Evolutionary conservation across 2,888 invertebrate species (phyloP).

Genomic region (Serrognathus titanus): DNA sequence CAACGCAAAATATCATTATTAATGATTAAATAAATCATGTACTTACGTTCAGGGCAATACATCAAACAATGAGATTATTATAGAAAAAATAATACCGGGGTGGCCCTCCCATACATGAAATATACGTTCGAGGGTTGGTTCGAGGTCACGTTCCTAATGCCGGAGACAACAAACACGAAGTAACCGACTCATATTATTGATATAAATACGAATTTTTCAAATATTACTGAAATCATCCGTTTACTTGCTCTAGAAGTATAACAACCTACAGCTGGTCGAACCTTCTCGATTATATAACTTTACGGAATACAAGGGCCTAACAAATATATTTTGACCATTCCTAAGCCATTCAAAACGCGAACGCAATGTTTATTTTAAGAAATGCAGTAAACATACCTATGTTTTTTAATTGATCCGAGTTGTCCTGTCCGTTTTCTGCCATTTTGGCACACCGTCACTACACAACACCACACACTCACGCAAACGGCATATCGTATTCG

Average conservation of each 20-base stretch:
- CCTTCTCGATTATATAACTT: slow-evolving; percentile 46
- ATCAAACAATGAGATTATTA: too few species aligned
- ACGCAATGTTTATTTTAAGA: slow-evolving; percentile 5
- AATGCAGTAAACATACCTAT: slow-evolving; percentile 41
- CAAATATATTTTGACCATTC: slow-evolving; percentile 6
- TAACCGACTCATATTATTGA: neutral
- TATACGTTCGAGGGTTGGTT: neutral
- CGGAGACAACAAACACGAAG: slow-evolving; percentile 1
- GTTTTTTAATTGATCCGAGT: slow-evolving; percentile 45
- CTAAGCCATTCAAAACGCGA: slow-evolving; percentile 7
- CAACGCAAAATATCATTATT: too few species aligned
- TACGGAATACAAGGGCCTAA: slow-evolving; percentile 26
- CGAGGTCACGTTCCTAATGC: slow-evolving; percentile 1
- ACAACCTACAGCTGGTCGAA: slow-evolving; percentile 45
- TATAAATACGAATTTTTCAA: slow-evolving; percentile 4
- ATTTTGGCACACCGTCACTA: slow-evolving; percentile 44
- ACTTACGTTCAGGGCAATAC: too few species aligned
- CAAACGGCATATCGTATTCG: slow-evolving; percentile 37
- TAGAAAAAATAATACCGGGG: neutral
- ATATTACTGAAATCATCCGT: neutral
- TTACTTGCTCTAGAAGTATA: slow-evolving; percentile 2
- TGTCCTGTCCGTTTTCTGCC: slow-evolving; percentile 50
- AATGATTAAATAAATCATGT: too few species aligned
- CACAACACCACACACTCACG: slow-evolving; percentile 39
- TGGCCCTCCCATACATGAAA: slow-evolving; percentile 1